Evolutionary conservation across 2,113 vertebrate genomes (phyloP), one percentile per base, ranked within the genome.

Genomic region (Penelope pileata): DNA sequence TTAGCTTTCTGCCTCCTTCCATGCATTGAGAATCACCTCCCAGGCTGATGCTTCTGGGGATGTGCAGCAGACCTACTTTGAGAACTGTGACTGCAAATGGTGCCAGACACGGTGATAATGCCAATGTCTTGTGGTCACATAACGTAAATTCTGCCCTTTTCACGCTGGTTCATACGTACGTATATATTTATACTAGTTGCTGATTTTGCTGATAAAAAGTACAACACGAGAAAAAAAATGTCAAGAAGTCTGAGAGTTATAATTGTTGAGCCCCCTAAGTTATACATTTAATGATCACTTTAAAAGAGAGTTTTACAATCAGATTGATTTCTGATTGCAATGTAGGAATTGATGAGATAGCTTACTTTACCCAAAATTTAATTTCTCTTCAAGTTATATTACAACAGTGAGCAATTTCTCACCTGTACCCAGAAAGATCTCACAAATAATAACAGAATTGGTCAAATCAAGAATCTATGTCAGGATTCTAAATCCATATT

Each of bases 91-190:
- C 47, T 53, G 40, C 15, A 48, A 76, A 66, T 3, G 45, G 9
- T 70, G 12, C 10, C 4, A 43, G 59, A 36, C 3, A 58, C 6
- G 4, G 5, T 58, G 45, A 81, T 36, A 0, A 0, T 12, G 40
- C 8, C 3, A 38, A 7, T 50, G 5, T 29, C 34, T 87, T 75
- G 38, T 54, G 34, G 6, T 10, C 24, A 66, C 82, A 11, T 67
- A 22, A 29, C 2, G 48, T 32, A 18, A 1, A 6, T 54, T 27
- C 18, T 70, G 18, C 5, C 14, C 42, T 12, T 8, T 7, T 63
- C 2, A 1, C 10, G 3, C 11, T 56, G 8, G 3, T 11, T 88
- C 0, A 0, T 29, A 6, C 19, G 54, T 78, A 48, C 23, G 58
- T 53, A 80, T 74, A 48, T 40, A 7, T 54, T 68, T 87, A 24